These are phyloP conservation scores for Aradophagus sp. DNA, from an alignment of 1,140 invertebrate genomes.

Conservation along the genomic window DNA sequence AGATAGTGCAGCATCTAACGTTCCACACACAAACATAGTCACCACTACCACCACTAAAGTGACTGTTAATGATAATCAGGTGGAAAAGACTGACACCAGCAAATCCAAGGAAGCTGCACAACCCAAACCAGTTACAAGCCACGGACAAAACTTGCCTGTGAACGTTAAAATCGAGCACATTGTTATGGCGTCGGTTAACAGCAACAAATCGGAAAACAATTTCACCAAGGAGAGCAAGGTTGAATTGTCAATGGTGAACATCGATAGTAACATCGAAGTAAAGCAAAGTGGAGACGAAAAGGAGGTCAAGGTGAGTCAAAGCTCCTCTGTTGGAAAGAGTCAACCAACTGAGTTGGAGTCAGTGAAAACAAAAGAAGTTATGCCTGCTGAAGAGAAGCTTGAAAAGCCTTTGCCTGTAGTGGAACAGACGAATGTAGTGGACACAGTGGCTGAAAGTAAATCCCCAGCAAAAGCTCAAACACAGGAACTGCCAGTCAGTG, in stretches of 20 bases:
- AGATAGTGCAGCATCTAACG: slow-evolving; percentile 25
- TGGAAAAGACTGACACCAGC: too few relatives aligned
- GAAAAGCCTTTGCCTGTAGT: too few relatives aligned
- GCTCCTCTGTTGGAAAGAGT: slow-evolving; percentile 37
- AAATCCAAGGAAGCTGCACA: too few relatives aligned
- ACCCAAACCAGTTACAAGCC: slow-evolving; percentile 17
- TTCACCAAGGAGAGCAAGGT: slow-evolving; percentile 59
- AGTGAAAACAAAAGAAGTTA: neutral
- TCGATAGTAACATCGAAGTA: slow-evolving; percentile 63
- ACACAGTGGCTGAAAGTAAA: neutral
- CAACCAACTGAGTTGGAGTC: neutral
- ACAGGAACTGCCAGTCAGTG: neutral
- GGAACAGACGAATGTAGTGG: slow-evolving; percentile 2
- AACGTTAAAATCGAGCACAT: slow-evolving; percentile 64
- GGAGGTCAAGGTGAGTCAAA: slow-evolving; percentile 56
- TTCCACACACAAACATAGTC: too few relatives aligned
- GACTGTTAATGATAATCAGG: too few relatives aligned
- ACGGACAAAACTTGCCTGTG: slow-evolving; percentile 55
- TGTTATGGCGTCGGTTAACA: slow-evolving; percentile 52
- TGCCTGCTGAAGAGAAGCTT: slow-evolving; percentile 21
- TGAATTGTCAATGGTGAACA: slow-evolving; percentile 58
- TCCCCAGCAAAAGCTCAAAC: neutral
- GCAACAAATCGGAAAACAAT: slow-evolving; percentile 29
- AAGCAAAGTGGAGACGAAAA: slow-evolving; percentile 64
- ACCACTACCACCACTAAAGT: too few relatives aligned